A percentile compares a stretch with the other conserved stretches of the same genome.
These are phyloP conservation scores for Tychaedon coryphoeus DNA, from an alignment of 2,113 vertebrate species.

Conservation along the genomic window DNA sequence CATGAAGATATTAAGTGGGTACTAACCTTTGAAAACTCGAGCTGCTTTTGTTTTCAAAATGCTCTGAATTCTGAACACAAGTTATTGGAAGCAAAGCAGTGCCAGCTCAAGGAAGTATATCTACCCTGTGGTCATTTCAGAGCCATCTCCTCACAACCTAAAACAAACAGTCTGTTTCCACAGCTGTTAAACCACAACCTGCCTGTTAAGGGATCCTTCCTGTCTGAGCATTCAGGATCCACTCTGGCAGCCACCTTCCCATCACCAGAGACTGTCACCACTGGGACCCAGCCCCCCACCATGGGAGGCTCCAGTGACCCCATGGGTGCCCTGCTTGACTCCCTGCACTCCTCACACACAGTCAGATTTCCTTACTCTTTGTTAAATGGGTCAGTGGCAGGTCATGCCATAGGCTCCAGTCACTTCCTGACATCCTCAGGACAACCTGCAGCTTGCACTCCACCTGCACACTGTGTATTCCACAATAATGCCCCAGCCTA, in stretches of 20 bases:
- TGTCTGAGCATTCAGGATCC: not conserved
- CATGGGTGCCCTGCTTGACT: not conserved
- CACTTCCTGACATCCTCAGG: not conserved
- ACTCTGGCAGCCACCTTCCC: not conserved
- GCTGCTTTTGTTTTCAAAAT: not conserved
- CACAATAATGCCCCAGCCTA: not conserved
- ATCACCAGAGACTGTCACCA: not conserved
- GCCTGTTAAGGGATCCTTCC: not conserved
- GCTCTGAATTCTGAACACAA: not conserved
- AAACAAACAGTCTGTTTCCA: not conserved
- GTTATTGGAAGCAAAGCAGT: not conserved
- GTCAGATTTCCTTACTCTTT: not conserved
- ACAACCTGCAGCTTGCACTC: not conserved
- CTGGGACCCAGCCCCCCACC: rapidly evolving
- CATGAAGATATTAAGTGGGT: not conserved
- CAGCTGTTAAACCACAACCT: not conserved
- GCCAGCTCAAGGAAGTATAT: not conserved
- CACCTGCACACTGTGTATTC: not conserved
- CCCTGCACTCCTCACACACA: not conserved
- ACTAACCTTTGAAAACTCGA: not conserved
- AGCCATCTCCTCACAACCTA: not conserved
- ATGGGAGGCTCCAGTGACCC: rapidly evolving
- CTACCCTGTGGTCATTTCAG: not conserved
- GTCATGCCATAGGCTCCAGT: not conserved
- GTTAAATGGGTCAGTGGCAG: not conserved